Evolutionary conservation across 2,888 invertebrate species (phyloP).

Genomic region (Andrena minutula): DNA sequence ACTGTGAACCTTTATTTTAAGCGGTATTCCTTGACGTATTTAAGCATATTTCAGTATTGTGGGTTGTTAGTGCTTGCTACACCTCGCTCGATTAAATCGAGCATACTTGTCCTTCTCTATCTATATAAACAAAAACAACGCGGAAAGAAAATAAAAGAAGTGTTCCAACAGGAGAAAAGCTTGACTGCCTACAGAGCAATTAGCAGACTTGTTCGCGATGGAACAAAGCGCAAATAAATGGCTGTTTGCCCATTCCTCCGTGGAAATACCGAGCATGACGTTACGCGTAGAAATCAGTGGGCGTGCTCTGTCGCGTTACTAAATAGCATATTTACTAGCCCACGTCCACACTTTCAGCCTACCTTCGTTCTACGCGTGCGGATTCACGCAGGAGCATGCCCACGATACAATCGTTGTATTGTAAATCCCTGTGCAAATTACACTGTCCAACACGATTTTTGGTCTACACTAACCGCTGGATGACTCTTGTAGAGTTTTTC

Average conservation of each 20-base stretch:
- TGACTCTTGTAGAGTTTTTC: too few relatives aligned
- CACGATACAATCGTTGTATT: slow-evolving; percentile 59
- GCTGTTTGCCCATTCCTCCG: background rate
- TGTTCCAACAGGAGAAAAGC: background rate
- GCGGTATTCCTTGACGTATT: too few relatives aligned
- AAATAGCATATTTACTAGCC: slow-evolving; percentile 60
- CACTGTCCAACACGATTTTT: too few relatives aligned
- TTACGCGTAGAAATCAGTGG: slow-evolving; percentile 58
- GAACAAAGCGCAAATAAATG: background rate
- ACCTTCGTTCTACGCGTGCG: slow-evolving; percentile 25
- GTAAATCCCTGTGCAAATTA: too few relatives aligned
- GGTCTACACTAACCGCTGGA: too few relatives aligned
- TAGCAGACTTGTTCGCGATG: background rate
- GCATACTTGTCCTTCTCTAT: background rate
- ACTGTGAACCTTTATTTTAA: too few relatives aligned
- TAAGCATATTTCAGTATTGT: too few relatives aligned
- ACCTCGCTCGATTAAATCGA: too few relatives aligned
- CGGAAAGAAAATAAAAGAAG: background rate
- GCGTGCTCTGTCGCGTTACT: slow-evolving; percentile 59
- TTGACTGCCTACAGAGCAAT: background rate
- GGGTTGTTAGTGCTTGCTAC: too few relatives aligned
- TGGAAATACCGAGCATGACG: slow-evolving; percentile 37
- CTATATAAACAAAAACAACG: too few relatives aligned
- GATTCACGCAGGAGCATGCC: slow-evolving; percentile 5
- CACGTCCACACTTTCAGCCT: slow-evolving; percentile 60